Percentiles rank a stretch among this genome's conserved stretches.
These are phyloP conservation scores for Egretta garzetta DNA, from an alignment of 2,113 vertebrate genomes.

Conservation along the genomic window DNA sequence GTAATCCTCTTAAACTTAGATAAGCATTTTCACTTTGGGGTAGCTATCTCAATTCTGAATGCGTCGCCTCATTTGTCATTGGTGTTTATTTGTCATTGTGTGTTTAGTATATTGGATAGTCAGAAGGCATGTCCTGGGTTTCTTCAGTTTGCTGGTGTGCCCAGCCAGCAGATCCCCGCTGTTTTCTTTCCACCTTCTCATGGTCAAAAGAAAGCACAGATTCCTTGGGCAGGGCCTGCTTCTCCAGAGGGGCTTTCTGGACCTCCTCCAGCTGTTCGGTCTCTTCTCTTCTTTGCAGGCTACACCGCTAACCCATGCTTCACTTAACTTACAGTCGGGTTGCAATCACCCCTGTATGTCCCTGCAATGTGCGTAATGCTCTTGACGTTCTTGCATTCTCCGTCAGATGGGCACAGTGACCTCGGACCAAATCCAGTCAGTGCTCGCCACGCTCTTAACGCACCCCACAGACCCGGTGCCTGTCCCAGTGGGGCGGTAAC, in stretches of 20 bases:
- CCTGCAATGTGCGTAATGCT: background rate
- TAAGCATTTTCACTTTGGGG: background rate
- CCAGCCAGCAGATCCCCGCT: background rate
- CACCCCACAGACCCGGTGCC: background rate
- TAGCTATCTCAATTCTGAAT: constrained; percentile 1
- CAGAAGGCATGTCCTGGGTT: background rate
- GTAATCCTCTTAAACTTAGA: constrained; percentile 9
- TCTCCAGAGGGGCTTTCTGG: background rate
- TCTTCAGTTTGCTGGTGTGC: background rate
- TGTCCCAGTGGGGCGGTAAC: background rate
- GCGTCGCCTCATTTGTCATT: background rate
- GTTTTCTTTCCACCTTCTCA: background rate
- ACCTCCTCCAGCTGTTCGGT: background rate
- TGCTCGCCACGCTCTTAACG: background rate
- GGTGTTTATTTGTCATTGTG: background rate
- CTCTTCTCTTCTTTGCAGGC: background rate
- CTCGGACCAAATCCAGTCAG: background rate
- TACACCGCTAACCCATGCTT: background rate
- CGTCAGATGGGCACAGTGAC: background rate
- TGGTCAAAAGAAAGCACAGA: background rate
- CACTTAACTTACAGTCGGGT: background rate
- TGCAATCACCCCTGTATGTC: background rate
- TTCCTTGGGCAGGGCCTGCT: background rate
- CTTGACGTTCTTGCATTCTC: background rate
- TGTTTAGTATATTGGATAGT: background rate